phyloP scores from a whole-genome alignment of 92 coral and sea anemone genomes.

The Palythoa grandiflora region DNA sequence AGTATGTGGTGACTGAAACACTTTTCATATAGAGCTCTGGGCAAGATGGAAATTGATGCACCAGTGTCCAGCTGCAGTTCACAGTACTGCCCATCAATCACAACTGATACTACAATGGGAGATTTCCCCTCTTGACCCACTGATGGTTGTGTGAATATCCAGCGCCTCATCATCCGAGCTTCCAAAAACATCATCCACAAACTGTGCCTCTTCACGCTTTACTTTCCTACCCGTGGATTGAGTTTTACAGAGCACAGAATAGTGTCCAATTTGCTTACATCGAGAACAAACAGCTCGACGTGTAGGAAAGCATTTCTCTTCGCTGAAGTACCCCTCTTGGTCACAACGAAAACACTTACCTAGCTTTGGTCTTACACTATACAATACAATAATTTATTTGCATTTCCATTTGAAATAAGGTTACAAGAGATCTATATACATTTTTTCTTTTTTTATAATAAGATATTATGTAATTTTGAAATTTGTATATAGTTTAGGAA shows the following conservation, averaged over 20 bases:
- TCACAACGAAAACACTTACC: slow-evolving; percentile 55
- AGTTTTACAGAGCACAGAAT: slow-evolving; percentile 38
- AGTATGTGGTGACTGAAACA: slow-evolving; percentile 39
- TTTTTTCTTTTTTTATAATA: too few relatives aligned
- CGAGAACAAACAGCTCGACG: background rate
- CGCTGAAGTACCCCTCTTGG: slow-evolving; percentile 49
- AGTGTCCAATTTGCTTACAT: slow-evolving; percentile 47
- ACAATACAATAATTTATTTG: too few relatives aligned
- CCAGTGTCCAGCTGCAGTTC: slow-evolving; percentile 32
- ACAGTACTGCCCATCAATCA: slow-evolving; percentile 20
- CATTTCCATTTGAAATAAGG: too few relatives aligned
- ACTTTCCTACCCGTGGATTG: background rate
- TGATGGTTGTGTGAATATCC: too few relatives aligned
- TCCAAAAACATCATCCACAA: slow-evolving; percentile 16
- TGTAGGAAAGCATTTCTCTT: background rate
- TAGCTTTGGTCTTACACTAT: too few relatives aligned
- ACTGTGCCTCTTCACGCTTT: background rate
- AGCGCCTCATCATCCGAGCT: background rate
- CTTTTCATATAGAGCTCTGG: slow-evolving; percentile 39
- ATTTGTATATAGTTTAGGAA: too few relatives aligned
- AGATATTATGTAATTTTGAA: too few relatives aligned
- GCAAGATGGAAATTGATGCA: slow-evolving; percentile 60
- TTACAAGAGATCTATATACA: too few relatives aligned
- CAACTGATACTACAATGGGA: slow-evolving; percentile 45
- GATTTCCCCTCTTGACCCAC: slow-evolving; percentile 1